Conservation (phyloP, 2,888 invertebrate genomes). For the Noctua pronuba region DNA sequence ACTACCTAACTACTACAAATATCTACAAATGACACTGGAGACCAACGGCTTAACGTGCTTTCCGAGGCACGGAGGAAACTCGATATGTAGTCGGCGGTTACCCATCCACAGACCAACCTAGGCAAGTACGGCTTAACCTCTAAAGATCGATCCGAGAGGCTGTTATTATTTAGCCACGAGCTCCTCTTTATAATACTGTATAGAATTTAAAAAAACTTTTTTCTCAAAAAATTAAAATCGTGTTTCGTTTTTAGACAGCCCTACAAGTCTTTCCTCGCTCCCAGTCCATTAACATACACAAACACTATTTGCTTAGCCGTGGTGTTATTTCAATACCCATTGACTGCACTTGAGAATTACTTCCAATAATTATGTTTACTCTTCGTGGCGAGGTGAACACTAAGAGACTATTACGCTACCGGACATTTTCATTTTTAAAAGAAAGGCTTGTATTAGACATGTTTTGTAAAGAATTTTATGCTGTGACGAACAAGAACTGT, state of each 20-base stretch:
- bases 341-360: conserved; percentile 54
- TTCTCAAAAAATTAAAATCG: background rate
- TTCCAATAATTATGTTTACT: conserved; percentile 65
- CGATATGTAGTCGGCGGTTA: no score
- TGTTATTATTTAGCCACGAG: no score
- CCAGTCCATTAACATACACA: conserved; percentile 66
- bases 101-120: no score
- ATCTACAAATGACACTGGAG: no score
- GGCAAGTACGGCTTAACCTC: no score
- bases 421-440: conserved; percentile 31
- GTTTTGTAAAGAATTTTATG: conserved; percentile 3
- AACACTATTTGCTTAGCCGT: conserved; percentile 63
- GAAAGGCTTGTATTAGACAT: background rate
- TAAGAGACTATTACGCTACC: conserved; percentile 48
- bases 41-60: no score
- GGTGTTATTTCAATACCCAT: conserved; percentile 69
- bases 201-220: no score
- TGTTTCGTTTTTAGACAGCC: conserved; percentile 45
- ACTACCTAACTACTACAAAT: no score
- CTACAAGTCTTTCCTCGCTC: conserved; percentile 44
- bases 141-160: no score
- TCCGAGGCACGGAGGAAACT: no score
- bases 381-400: conserved; percentile 47
- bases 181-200: no score
- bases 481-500: background rate